Base-by-base conservation (phyloP, 2,797 vertebrate genomes). In the Falco novaeseelandiae region DNA sequence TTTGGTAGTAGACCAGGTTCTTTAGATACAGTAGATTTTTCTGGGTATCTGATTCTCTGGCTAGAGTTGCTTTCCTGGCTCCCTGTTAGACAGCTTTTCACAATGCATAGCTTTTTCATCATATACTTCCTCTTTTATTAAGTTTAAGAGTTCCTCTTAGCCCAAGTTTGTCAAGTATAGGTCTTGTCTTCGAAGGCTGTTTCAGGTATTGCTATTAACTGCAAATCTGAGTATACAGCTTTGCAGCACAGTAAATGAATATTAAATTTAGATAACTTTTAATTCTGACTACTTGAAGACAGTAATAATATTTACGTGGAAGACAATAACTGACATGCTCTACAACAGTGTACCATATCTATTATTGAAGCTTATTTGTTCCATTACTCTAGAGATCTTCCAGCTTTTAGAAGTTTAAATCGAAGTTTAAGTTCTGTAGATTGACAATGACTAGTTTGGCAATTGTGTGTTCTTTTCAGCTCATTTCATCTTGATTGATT, bases 401-500 rank as follows among this genome's bases (percentile, higher is more conserved):
- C 27, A 70, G 57, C 36, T 90, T 82, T 90, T 92, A 84, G 38
- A 72, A 92, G 76, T 87, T 94, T 84, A 93, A 94, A 95, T 80
- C 58, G 30, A 57, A 70, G 14, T 78, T 84, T 82, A 72, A 90
- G 20, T 80, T 96, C 94, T 94, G 80, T 44, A 80, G 94, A 96
- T 97, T 91, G 70, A 93, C 94, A 95, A 84, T 78, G 70, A 87
- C 86, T 88, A 14, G 54, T 92, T 94, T 95, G 80, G 91, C 95
- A 95, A 90, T 82, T 51, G 46, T 96, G 49, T 88, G 48, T 82
- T 83, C 85, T 96, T 93, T 82, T 63, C 36, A 36, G 86, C 57
- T 95, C 82, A 87, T 97, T 97, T 96, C 80, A 88, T 46, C 61
- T 94, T 95, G 96, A 96, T 83, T 71, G 84, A 90, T 81, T 89